Conservation (phyloP, 2,797 vertebrate genomes). For the Loriculus beryllinus region DNA sequence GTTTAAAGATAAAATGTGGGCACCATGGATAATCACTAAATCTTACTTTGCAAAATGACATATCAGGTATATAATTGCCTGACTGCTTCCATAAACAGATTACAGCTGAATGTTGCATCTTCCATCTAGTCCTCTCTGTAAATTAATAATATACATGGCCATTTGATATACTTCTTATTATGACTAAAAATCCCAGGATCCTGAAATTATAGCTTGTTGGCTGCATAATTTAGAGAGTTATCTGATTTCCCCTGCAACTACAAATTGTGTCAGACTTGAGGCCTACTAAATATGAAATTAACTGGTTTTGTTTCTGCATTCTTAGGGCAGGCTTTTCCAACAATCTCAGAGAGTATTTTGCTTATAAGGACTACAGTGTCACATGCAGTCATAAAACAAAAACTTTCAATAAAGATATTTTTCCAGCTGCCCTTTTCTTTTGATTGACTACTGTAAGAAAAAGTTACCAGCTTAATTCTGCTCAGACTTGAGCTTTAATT, state of each 20-base stretch:
- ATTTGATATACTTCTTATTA: constrained; percentile 31
- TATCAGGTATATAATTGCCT: constrained; percentile 9
- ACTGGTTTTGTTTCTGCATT: neutral
- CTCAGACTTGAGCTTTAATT: neutral
- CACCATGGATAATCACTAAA: constrained; percentile 7
- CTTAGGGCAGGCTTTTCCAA: neutral
- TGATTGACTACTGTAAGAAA: neutral
- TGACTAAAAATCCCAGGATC: constrained; percentile 2
- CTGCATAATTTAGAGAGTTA: neutral
- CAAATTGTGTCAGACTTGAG: neutral
- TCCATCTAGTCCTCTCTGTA: constrained; percentile 12
- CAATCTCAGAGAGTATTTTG: neutral
- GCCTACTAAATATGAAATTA: neutral
- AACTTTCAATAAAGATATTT: neutral
- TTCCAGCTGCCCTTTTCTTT: neutral
- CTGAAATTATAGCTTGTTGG: neutral
- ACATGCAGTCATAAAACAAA: neutral
- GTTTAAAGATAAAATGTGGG: constrained; percentile 2
- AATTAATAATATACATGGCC: constrained; percentile 38
- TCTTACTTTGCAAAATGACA: constrained; percentile 12
- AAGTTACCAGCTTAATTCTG: neutral
- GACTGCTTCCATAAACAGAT: constrained; percentile 51
- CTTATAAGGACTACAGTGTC: neutral
- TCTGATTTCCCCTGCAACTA: neutral
- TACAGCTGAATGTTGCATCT: neutral